A percentile compares a stretch with the other conserved stretches of the same genome.
Conservation (phyloP, 2,888 invertebrate genomes). For the Pharmacophagus antenor region DNA sequence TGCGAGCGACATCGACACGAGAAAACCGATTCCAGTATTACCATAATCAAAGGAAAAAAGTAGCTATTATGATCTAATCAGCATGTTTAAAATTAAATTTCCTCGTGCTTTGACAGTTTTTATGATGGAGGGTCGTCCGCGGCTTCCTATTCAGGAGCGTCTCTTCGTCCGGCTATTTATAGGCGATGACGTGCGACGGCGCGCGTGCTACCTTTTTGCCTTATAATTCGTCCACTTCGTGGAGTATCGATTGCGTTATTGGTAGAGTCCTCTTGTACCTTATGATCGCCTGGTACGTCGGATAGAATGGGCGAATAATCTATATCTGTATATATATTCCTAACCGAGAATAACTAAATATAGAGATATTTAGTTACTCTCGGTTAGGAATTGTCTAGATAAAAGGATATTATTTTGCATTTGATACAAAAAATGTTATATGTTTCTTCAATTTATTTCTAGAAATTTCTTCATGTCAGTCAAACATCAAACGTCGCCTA, state of each 20-base stretch:
- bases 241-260: slow-evolving; percentile 52
- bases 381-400: too few relatives aligned
- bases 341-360: too few relatives aligned
- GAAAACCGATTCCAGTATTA: neutral
- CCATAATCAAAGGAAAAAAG: neutral
- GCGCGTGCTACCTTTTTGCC: slow-evolving; percentile 61
- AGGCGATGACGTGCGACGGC: slow-evolving; percentile 61
- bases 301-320: neutral
- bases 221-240: slow-evolving; percentile 57
- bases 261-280: slow-evolving; percentile 41
- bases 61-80: slow-evolving; percentile 7
- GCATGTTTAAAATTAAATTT: slow-evolving; percentile 32
- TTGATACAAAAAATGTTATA: too few relatives aligned
- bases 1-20: neutral
- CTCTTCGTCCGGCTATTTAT: slow-evolving; percentile 67
- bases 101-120: slow-evolving; percentile 37
- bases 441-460: too few relatives aligned
- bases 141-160: slow-evolving; percentile 70
- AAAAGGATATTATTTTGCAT: too few relatives aligned
- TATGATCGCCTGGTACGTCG: slow-evolving; percentile 32
- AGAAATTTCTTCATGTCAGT: too few relatives aligned
- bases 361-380: too few relatives aligned
- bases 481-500: too few relatives aligned
- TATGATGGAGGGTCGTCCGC: slow-evolving; percentile 49
- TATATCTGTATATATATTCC: too few relatives aligned